A percentile compares a stretch with the other conserved stretches of the same genome.
phyloP scores from a whole-genome alignment of 2,113 vertebrate species.

The Apus apus region DNA sequence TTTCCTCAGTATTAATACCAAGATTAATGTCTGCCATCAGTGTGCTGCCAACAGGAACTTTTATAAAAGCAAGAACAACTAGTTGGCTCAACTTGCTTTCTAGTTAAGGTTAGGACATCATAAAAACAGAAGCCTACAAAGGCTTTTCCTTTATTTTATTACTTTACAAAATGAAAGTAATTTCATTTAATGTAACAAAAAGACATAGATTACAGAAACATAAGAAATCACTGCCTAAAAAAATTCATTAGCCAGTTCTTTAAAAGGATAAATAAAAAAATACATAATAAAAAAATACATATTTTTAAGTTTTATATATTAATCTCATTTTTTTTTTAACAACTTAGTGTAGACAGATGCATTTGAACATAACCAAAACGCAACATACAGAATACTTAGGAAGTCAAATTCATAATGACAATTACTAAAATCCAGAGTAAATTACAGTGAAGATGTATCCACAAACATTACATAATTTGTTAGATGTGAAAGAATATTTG shows the following conservation, averaged over 20 bases:
- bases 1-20: constrained; percentile 56
- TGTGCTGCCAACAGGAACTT: constrained; percentile 52
- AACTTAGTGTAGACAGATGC: background rate
- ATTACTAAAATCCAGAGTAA: background rate
- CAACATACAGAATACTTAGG: background rate
- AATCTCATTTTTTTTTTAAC: background rate
- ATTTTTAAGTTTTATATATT: background rate
- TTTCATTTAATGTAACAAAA: background rate
- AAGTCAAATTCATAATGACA: background rate
- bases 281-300: background rate
- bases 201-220: background rate
- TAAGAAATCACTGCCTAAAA: background rate
- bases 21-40: constrained; percentile 64
- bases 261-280: background rate
- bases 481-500: background rate
- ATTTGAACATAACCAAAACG: background rate
- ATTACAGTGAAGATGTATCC: accelerated
- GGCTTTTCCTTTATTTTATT: background rate
- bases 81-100: constrained; percentile 33
- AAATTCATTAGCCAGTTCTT: background rate
- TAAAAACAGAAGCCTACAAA: constrained; percentile 44
- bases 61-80: constrained; percentile 53
- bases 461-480: background rate
- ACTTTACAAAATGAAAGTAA: background rate
- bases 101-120: constrained; percentile 22